Evolutionary conservation across 2,113 vertebrate species (phyloP).

Genomic region (Climacteris rufus): DNA sequence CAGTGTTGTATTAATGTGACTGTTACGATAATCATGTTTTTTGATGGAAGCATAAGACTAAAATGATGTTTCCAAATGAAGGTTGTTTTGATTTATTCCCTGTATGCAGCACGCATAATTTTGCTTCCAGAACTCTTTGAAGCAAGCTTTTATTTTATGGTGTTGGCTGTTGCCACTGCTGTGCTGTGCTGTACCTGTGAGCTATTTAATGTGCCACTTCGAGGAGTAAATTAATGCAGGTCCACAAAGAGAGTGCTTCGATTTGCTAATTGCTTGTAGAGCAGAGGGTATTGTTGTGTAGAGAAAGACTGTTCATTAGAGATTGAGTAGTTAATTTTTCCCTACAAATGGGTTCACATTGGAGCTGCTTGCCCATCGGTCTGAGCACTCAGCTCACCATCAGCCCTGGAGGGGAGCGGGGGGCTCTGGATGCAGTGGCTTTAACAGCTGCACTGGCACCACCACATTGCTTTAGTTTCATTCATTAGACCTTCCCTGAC

Average conservation of each 20-base stretch:
- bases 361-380: neutral
- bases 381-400: neutral
- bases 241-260: slow-evolving; percentile 17
- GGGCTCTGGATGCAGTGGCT: neutral
- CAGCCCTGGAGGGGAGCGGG: neutral
- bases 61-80: slow-evolving; percentile 49
- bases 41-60: slow-evolving; percentile 17
- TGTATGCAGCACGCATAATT: neutral
- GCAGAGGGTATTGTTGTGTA: neutral
- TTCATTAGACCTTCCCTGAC: neutral
- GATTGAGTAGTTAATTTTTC: slow-evolving; percentile 24
- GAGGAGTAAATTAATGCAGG: slow-evolving; percentile 48
- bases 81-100: slow-evolving; percentile 42
- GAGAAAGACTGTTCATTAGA: slow-evolving; percentile 33
- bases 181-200: neutral
- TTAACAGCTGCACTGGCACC: neutral
- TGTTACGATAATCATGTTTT: slow-evolving; percentile 21
- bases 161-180: neutral
- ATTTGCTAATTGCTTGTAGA: slow-evolving; percentile 60
- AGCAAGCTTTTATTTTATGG: slow-evolving; percentile 22
- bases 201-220: slow-evolving; percentile 14
- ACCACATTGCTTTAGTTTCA: neutral
- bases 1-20: neutral
- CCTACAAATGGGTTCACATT: neutral
- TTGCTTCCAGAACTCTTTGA: slow-evolving; percentile 18